These are phyloP conservation scores for Ophioderma brevispina DNA, from an alignment of 35 echinoderm and acorn worm species.

Conservation along the genomic window DNA sequence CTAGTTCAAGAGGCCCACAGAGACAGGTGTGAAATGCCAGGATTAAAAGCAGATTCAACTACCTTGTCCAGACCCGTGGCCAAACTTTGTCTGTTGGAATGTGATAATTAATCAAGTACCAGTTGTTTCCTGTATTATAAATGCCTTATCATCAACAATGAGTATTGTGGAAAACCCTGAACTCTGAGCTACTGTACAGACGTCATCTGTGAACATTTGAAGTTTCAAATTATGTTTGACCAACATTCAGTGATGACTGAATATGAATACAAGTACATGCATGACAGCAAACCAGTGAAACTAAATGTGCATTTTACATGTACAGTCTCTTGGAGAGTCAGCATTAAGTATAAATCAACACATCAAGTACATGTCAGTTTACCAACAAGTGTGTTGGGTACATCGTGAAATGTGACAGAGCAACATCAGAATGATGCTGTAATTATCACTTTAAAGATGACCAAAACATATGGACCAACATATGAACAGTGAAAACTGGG, in stretches of 20 bases:
- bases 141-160: too few relatives aligned
- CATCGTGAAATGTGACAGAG: not conserved
- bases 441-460: not conserved
- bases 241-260: not conserved
- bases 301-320: not conserved
- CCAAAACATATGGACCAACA: not conserved
- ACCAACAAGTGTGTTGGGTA: not conserved
- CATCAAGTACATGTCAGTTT: not conserved
- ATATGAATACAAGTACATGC: not conserved
- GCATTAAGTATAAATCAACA: not conserved
- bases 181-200: not conserved
- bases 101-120: not conserved
- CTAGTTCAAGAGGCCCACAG: conserved; percentile 17
- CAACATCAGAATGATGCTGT: not conserved
- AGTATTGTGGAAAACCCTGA: not conserved
- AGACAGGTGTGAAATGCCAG: conserved; percentile 34
- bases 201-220: not conserved
- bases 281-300: not conserved
- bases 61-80: conserved; percentile 26
- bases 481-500: not conserved
- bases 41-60: conserved; percentile 10
- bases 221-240: not conserved
- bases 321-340: not conserved
- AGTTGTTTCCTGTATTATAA: not conserved
- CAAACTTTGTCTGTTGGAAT: conserved; percentile 34